Base-by-base conservation (phyloP, 2,797 vertebrate genomes). In the Spinus pinus region DNA sequence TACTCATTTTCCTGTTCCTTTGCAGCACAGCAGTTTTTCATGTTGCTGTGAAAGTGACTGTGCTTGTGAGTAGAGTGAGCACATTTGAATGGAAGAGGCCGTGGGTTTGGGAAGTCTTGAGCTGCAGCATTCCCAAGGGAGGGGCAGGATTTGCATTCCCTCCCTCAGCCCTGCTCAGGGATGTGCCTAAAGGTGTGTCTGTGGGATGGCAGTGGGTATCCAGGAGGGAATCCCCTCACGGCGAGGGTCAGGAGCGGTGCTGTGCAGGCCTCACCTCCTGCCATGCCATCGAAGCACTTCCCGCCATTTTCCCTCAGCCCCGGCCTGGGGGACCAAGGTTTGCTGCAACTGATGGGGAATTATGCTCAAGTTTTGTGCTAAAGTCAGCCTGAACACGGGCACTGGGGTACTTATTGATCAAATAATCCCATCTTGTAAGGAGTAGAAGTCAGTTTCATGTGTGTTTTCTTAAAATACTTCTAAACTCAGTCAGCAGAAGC, bases 271-370 rank as follows among this genome's bases (percentile, higher is more conserved):
- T 15, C 11, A 20, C 14, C 1, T 3, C 27, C 19, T 5, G 2
- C 49, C 44, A 2, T 27, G 44, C 3, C 37, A 18, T 14, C 5
- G 2, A 31, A 56, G 14, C 21, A 0, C 7, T 50, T 41, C 4
- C 0, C 5, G n/a, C 60, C 51, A 6, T 75, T 93, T 62, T 19
- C 4, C 31, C 62, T 72, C 54, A 27, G 57, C 9, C 20, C 33
- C 3, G 2, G 33, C 33, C 61, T 53, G 41, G 16, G 28, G 8
- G 13, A 21, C 15, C 12, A 14, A 19, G 56, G 18, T 23, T 73
- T 66, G 4, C 15, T 12, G 37, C 18, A 31, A 0, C 14, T 0
- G 0, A 2, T 5, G 10, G 28, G n/a, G 42, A 39, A n/a, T 51
- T 81, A 49, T 57, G 9, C 30, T 54, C 12, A 47, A 44, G 10